Base-by-base conservation (phyloP, 2,797 vertebrate species). In the Parauchenoglanis ngamensis region DNA sequence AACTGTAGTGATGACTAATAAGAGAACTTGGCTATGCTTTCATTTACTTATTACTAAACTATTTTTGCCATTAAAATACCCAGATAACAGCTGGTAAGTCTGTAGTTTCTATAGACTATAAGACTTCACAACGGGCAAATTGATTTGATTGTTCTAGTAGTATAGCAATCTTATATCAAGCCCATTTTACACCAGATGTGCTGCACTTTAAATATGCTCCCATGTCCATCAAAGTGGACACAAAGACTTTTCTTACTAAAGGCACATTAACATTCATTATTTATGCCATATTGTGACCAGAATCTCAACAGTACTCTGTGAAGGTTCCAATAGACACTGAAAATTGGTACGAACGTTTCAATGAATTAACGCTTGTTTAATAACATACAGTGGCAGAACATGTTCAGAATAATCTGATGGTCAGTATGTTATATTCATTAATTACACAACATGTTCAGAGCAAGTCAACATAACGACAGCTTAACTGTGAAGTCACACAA, bases 1-100 rank as follows among this genome's bases (percentile, higher is more conserved):
- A 25, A 81, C 23, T 46, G 23, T 59, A 59, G 31, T 80, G 57
- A 31, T 79, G 56, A 79, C 77, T 79, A 44, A 79, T 79, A 79
- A 56, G 15, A 57, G 8, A 59, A 63, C 2, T 15, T 7, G 4
- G 56, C 57, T 0, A 8, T 15, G 78, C 15, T 25, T 61, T 61
- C 31, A 80, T 44, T 44, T 44, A 35, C n/a, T 28, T 54, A 59
- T 79, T 17, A 52, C 46, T 56, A 78, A 56, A 35, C 23, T 63
- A 17, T 8, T 80, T 63, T 44, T 63, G 31, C 11, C 23, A 63
- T 4, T 15, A 21, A 23, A 59, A 19, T 21, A 40, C 31, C 0
- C 46, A 57, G 52, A 78, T 31, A 57, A 57, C 28, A 79, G 54
- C 54, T 35, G 19, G 21, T 0, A 57, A 23, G 4, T 19, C 19